phyloP scores from a whole-genome alignment of 2,113 vertebrate genomes.

The Sturnira hondurensis region DNA sequence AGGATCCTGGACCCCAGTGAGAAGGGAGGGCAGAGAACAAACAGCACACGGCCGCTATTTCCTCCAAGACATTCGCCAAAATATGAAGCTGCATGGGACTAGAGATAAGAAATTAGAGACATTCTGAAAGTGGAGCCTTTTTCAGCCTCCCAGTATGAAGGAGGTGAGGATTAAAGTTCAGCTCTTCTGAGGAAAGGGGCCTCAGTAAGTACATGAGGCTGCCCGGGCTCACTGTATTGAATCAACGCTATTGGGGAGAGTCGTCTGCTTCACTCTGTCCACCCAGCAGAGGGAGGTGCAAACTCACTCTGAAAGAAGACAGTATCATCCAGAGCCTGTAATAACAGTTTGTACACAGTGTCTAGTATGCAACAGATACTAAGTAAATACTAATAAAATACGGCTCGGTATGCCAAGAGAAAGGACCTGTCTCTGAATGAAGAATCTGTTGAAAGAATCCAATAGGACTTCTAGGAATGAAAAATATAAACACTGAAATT shows the following conservation, averaged over 20 bases:
- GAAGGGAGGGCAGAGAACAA: not conserved
- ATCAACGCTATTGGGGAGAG: not conserved
- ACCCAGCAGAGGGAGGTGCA: not conserved
- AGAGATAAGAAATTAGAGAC: not conserved
- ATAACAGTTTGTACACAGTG: not conserved
- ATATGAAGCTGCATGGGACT: not conserved
- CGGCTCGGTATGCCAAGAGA: not conserved
- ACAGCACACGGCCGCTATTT: not conserved
- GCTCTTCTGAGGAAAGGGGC: not conserved
- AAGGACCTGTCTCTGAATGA: not conserved
- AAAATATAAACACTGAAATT: not conserved
- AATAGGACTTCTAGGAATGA: not conserved
- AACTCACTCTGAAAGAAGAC: not conserved
- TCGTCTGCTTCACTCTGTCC: not conserved
- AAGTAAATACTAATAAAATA: not conserved
- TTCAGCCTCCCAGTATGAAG: not conserved
- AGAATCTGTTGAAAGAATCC: not conserved
- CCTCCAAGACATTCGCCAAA: not conserved
- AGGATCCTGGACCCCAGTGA: not conserved
- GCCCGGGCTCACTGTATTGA: not conserved
- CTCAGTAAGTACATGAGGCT: not conserved
- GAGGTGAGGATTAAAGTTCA: not conserved
- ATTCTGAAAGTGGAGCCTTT: not conserved
- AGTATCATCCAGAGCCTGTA: not conserved
- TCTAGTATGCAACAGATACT: not conserved